phyloP scores from a whole-genome alignment of 2,113 vertebrate species.

The Anarrhichthys ocellatus region DNA sequence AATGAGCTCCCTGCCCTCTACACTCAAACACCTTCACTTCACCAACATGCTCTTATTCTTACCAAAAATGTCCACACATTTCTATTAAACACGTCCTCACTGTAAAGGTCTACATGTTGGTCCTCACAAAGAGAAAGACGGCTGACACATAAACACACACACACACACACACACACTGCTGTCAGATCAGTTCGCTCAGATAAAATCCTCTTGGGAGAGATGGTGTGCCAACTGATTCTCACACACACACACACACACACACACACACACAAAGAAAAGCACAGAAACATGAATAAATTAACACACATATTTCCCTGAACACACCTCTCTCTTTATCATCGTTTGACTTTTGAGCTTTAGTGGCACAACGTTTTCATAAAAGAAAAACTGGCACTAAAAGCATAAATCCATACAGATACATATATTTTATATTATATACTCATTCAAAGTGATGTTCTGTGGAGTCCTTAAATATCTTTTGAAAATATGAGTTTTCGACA shows the following conservation, averaged over 20 bases:
- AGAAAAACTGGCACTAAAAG: not conserved
- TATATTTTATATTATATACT: not conserved
- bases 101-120: not conserved
- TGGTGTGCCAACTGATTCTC: slow-evolving; percentile 7
- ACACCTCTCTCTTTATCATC: slow-evolving; percentile 18
- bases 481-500: too few relatives aligned
- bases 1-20: not conserved
- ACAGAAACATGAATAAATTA: slow-evolving; percentile 13
- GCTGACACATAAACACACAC: not conserved
- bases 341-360: slow-evolving; percentile 5
- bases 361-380: not conserved
- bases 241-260: not conserved
- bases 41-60: not conserved
- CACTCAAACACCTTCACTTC: not conserved
- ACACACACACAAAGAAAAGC: not conserved
- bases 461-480: not conserved
- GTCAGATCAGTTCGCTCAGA: slow-evolving; percentile 19
- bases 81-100: not conserved
- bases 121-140: not conserved
- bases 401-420: not conserved
- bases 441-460: not conserved
- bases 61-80: not conserved
- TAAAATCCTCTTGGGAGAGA: slow-evolving; percentile 16
- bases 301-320: not conserved
- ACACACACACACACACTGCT: slow-evolving; percentile 16